Evolutionary conservation across 30 jellyfish, hydroid and myxozoan species (phyloP), one percentile per base, ranked within the genome.

Genomic region (Clytia hemisphaerica): DNA sequence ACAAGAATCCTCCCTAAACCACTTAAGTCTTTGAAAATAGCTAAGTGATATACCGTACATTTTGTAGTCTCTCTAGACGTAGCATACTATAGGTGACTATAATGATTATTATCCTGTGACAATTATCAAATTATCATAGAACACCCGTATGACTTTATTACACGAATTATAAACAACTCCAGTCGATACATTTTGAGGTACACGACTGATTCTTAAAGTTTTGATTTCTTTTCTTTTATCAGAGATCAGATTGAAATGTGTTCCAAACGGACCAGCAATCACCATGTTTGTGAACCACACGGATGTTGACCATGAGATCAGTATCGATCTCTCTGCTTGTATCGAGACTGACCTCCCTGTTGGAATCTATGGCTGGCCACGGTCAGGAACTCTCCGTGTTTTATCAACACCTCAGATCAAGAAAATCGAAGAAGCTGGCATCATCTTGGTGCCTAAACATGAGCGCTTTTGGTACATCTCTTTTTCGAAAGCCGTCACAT

Each of bases 261-360:
- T 46, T 3, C 60, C 60, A n/a, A 27, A 46, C 24, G 60, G 60
- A 46, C 60, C 60, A 46, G 60, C 60, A 46, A n/a, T 46, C 5
- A 46, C 60, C 10, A 46, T 46, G 2, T n/a, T n/a, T n/a, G 10
- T 46, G 18, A 46, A n/a, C 24, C 60, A 9, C 60, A 46, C 18
- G 5, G 3, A 9, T 2, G 30, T n/a, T 46, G 6, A 46, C 2
- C 60, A 46, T 46, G 24, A 3, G 18, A 46, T 46, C 60, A 46
- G 60, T 46, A 30, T 46, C 18, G 60, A 46, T 46, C 18, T 46
- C 24, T 26, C 60, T n/a, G 60, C 60, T 46, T 46, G 30, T n/a
- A 46, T 46, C 24, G 6, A 46, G 18, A 2, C 60, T 46, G 3
- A 3, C 24, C 18, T 46, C 10, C 30, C 18, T 46, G 60, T 46